These are phyloP conservation scores for Pachycephus smyrnensis DNA, from an alignment of 2,888 invertebrate genomes.

Conservation along the genomic window DNA sequence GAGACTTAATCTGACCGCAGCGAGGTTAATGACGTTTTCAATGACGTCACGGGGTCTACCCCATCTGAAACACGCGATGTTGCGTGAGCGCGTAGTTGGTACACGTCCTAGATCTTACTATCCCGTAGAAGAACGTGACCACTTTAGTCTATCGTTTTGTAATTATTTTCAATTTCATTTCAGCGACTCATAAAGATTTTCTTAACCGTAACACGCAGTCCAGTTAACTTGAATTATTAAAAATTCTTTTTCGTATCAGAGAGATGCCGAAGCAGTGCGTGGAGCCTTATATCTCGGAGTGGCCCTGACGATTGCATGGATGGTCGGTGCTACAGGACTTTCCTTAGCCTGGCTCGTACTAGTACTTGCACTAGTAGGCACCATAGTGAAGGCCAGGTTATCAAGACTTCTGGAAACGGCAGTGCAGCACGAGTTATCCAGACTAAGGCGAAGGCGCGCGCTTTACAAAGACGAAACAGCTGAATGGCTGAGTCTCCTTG, in stretches of 20 bases:
- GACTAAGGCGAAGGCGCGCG: slow-evolving; percentile 67
- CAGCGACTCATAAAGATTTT: neutral
- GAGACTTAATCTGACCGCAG: slow-evolving; percentile 2
- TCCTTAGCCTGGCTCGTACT: slow-evolving; percentile 64
- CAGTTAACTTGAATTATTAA: neutral
- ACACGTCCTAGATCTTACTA: slow-evolving; percentile 39
- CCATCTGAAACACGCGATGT: slow-evolving; percentile 46
- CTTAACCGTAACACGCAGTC: neutral
- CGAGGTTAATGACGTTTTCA: slow-evolving; percentile 40
- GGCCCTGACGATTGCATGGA: slow-evolving; percentile 58
- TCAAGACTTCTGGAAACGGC: slow-evolving; percentile 55
- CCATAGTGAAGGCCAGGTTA: slow-evolving; percentile 54
- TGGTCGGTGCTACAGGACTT: slow-evolving; percentile 60
- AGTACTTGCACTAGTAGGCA: slow-evolving; percentile 55
- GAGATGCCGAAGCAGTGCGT: slow-evolving; percentile 54
- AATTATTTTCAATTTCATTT: neutral
- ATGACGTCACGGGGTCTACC: slow-evolving; percentile 41
- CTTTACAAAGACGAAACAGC: slow-evolving; percentile 69
- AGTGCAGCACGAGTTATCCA: slow-evolving; percentile 57
- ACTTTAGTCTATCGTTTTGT: neutral
- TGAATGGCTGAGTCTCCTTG: slow-evolving; percentile 70
- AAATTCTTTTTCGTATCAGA: slow-evolving; percentile 36
- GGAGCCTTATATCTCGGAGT: slow-evolving; percentile 51
- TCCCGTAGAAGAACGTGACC: neutral
- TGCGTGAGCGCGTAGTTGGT: slow-evolving; percentile 41